A percentile compares a stretch with the other conserved stretches of the same genome.
phyloP scores from a whole-genome alignment of 2,888 invertebrate genomes.

The Acrocyrtus sp. region DNA sequence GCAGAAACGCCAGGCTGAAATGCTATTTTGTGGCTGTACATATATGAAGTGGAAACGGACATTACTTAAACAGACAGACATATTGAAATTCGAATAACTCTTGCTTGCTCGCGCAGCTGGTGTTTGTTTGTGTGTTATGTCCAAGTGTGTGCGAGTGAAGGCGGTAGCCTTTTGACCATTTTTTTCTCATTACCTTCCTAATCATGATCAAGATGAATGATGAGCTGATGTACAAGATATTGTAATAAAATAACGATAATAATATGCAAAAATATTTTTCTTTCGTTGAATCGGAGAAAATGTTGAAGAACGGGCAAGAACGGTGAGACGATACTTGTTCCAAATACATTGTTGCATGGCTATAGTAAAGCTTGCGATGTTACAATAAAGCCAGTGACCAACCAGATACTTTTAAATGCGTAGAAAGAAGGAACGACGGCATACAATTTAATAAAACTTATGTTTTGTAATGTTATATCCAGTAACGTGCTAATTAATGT shows the following conservation, averaged over 20 bases:
- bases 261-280: slow-evolving; percentile 39
- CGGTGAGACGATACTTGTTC: background rate
- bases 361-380: background rate
- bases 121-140: slow-evolving; percentile 41
- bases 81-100: slow-evolving; percentile 29
- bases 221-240: slow-evolving; percentile 38
- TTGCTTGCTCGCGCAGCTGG: slow-evolving; percentile 37
- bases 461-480: too few relatives aligned
- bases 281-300: background rate
- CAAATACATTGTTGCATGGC: background rate
- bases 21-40: too few relatives aligned
- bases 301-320: background rate
- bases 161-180: slow-evolving; percentile 38
- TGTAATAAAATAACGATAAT: slow-evolving; percentile 42
- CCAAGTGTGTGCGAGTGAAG: slow-evolving; percentile 37
- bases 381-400: too few relatives aligned
- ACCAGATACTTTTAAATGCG: too few relatives aligned
- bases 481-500: too few relatives aligned
- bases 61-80: slow-evolving; percentile 29
- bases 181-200: slow-evolving; percentile 44
- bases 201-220: slow-evolving; percentile 44
- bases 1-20: too few relatives aligned
- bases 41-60: too few relatives aligned
- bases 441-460: too few relatives aligned
- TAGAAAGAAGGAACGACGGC: too few relatives aligned